These are phyloP conservation scores for Nothoprocta pentlandii DNA, from an alignment of 2,113 vertebrate genomes.

Conservation along the genomic window DNA sequence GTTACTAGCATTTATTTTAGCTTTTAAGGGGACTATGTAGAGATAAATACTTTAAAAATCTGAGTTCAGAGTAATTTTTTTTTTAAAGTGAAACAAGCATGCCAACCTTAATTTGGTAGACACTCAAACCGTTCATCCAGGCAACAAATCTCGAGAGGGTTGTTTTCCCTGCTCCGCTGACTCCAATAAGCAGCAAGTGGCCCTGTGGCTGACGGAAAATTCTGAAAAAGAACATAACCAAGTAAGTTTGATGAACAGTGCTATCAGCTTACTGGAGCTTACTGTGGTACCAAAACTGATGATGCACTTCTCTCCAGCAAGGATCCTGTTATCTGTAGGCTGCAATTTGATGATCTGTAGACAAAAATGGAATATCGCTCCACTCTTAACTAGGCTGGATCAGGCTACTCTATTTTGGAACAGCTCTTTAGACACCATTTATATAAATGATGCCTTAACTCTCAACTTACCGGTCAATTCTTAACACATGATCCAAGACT, in stretches of 20 bases:
- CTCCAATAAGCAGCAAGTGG: constrained; percentile 95
- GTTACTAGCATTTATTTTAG: background rate
- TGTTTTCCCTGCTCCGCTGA: constrained; percentile 97
- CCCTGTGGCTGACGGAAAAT: constrained; percentile 99
- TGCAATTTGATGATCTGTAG: background rate
- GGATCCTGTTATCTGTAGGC: background rate
- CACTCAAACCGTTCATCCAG: constrained; percentile 98
- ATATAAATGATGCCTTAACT: background rate
- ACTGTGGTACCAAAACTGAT: background rate
- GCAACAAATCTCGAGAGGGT: constrained; percentile 97
- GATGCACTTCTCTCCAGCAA: background rate
- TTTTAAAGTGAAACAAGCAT: background rate
- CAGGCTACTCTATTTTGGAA: background rate
- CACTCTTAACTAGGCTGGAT: background rate
- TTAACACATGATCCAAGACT: constrained; percentile 95
- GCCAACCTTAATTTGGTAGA: constrained; percentile 98
- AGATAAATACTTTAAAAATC: background rate
- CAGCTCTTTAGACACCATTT: background rate
- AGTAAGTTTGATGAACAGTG: background rate
- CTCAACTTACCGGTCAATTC: constrained; percentile 90
- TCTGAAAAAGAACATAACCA: constrained; percentile 62
- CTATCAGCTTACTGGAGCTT: background rate
- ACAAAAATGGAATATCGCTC: background rate
- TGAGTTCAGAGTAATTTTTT: background rate
- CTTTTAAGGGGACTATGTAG: background rate